phyloP scores from a whole-genome alignment of 2,797 vertebrate species.

The Pelochelys cantorii region DNA sequence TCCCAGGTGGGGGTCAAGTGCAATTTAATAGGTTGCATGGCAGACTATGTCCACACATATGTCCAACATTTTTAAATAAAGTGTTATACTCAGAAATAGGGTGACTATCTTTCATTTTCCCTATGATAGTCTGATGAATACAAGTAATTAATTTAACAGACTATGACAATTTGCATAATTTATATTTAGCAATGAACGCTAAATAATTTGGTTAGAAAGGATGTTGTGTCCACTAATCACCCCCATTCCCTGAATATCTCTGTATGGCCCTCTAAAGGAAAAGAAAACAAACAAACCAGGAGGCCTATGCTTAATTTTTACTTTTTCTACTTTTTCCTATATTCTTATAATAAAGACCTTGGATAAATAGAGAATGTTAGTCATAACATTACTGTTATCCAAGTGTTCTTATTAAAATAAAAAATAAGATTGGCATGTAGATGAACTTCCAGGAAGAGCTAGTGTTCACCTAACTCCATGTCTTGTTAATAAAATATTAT shows the following conservation, averaged over 20 bases:
- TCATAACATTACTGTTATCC: not conserved
- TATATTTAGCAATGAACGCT: not conserved
- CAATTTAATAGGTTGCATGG: constrained; percentile 73
- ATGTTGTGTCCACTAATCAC: not conserved
- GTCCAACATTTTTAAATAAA: constrained; percentile 47
- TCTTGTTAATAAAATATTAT: not conserved
- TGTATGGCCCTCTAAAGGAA: not conserved
- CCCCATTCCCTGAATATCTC: not conserved
- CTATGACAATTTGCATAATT: constrained; percentile 50
- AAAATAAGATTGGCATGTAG: not conserved
- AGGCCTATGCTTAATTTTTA: constrained; percentile 4
- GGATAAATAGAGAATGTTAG: not conserved
- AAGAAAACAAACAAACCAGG: not conserved
- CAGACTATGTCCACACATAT: constrained; percentile 53
- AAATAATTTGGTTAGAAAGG: not conserved
- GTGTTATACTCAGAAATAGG: constrained; percentile 31
- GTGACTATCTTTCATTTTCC: constrained; percentile 52
- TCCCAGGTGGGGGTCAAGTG: constrained; percentile 60
- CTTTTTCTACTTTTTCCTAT: not conserved
- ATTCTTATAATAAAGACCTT: not conserved
- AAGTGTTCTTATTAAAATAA: not conserved
- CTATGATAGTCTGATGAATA: constrained; percentile 37
- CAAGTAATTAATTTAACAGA: constrained; percentile 61
- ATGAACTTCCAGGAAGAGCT: not conserved
- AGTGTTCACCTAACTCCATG: not conserved